These are phyloP conservation scores for Siniperca obscura DNA, from an alignment of 2,797 vertebrate species.

Conservation along the genomic window DNA sequence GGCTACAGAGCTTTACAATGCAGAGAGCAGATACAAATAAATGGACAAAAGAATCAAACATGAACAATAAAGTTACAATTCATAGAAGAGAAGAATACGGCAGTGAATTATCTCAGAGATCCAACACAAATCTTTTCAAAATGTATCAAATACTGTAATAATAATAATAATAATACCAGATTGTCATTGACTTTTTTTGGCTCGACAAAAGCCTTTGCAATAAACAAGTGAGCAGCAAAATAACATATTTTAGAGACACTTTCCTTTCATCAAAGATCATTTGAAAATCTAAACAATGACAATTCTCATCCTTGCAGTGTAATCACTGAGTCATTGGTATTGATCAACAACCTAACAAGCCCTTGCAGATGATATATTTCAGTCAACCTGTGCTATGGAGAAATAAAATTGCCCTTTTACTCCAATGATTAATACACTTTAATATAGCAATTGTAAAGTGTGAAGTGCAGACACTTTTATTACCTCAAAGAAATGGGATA, in stretches of 20 bases:
- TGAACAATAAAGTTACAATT: background rate
- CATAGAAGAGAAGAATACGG: background rate
- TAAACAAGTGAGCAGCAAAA: background rate
- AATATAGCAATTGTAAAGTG: conserved; percentile 14
- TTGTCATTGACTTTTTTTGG: background rate
- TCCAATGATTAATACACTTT: conserved; percentile 36
- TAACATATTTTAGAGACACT: conserved; percentile 12
- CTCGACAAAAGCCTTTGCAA: background rate
- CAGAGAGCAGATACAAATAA: background rate
- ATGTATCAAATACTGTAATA: background rate
- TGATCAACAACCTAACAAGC: conserved; percentile 38
- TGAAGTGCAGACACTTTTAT: conserved; percentile 20
- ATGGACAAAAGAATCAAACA: background rate
- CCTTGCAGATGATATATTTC: conserved; percentile 17
- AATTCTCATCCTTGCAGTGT: background rate
- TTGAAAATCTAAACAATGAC: conserved; percentile 25
- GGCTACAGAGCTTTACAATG: background rate
- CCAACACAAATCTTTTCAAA: background rate
- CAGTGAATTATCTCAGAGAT: background rate
- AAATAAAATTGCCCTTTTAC: conserved; percentile 28
- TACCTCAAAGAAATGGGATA: conserved; percentile 6
- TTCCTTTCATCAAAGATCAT: conserved; percentile 7
- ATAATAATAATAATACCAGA: background rate
- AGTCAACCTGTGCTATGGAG: conserved; percentile 8
- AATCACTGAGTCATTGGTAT: conserved; percentile 41